Evolutionary conservation across 1,140 invertebrate species (phyloP), one percentile per base, ranked within the genome.

Genomic region (Orussus abietinus): DNA sequence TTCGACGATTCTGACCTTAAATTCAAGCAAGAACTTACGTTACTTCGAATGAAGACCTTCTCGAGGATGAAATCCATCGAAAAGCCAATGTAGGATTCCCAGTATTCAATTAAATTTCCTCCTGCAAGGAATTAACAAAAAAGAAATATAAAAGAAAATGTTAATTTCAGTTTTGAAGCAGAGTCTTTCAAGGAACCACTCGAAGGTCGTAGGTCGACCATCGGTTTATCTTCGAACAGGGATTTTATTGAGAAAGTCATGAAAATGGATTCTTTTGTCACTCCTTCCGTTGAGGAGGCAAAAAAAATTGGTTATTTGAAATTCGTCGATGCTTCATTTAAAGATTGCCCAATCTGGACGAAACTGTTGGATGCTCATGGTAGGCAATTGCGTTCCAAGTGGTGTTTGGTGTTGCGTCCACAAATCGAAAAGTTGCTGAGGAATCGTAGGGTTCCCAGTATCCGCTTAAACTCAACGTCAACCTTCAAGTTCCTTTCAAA

Each of bases 1-100:
- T 51, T 50, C 17, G 51, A 50, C 14, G 37, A 47, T 7, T 26
- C 31, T 1, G 53, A 55, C 22, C 10, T 42, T 12, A 51, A 53
- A 2, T 55, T 55, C 18, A 42, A 37, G 10, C 41, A 55, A 3
- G 50, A 55, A 1, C 37, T 55, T 11, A 14, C 35, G 14, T 18
- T 21, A 2, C 29, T 55, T 4, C 9, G 53, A 25, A 35, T 35
- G 3, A 45, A 44, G 31, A 28, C 50, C 30, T 50, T 55, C 28
- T 10, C 14, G 9, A 4, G 17, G 13, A 11, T 19, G 3, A 17
- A 20, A 17, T n/a, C 11, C 3, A 17, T 36, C n/a, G n/a, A 12
- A 36, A 36, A 20, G 18, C 10, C n/a, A 6, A 53, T 32, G 50
- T 49, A 34, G 20, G 13, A n/a, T n/a, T n/a, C n/a, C n/a, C 28